phyloP scores from a whole-genome alignment of 92 coral and sea anemone species.

The Nematostella vectensis region DNA sequence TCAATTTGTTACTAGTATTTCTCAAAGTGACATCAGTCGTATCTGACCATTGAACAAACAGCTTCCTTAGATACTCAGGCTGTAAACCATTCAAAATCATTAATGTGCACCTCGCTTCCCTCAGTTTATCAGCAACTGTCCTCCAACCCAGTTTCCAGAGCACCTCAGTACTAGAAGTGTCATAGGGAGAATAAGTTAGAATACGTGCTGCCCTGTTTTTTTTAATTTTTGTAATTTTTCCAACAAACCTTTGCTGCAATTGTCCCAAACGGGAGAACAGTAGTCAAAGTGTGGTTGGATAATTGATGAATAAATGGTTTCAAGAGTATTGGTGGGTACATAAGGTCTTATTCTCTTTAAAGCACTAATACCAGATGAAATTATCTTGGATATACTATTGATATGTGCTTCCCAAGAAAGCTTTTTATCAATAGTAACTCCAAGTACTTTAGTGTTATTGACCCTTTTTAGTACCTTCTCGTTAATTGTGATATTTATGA shows the following conservation, averaged over 20 bases:
- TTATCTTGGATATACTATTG: constrained; percentile 1
- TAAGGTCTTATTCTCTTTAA: constrained; percentile 5
- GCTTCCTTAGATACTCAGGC: background rate
- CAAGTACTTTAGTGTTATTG: constrained; percentile 1
- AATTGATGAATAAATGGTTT: constrained; percentile 1
- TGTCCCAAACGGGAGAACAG: constrained; percentile 7
- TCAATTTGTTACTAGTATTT: too few relatives aligned
- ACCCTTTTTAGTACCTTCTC: constrained; percentile 4
- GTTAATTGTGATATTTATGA: background rate
- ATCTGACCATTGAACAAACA: background rate
- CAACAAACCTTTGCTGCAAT: background rate
- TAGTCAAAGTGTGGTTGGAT: constrained; percentile 15
- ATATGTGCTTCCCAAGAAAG: constrained; percentile 12
- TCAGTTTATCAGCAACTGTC: background rate
- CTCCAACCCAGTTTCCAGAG: background rate
- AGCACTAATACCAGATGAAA: constrained; percentile 9
- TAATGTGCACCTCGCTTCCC: background rate
- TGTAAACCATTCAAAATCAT: background rate
- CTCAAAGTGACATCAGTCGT: too few relatives aligned
- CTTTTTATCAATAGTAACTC: constrained; percentile 12
- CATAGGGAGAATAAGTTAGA: background rate
- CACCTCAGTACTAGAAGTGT: background rate
- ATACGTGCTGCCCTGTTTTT: constrained; percentile 19
- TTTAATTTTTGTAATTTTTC: constrained; percentile 4
- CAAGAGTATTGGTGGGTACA: background rate